Conservation (phyloP, 2,797 vertebrate genomes). For the Staurois parvus region DNA sequence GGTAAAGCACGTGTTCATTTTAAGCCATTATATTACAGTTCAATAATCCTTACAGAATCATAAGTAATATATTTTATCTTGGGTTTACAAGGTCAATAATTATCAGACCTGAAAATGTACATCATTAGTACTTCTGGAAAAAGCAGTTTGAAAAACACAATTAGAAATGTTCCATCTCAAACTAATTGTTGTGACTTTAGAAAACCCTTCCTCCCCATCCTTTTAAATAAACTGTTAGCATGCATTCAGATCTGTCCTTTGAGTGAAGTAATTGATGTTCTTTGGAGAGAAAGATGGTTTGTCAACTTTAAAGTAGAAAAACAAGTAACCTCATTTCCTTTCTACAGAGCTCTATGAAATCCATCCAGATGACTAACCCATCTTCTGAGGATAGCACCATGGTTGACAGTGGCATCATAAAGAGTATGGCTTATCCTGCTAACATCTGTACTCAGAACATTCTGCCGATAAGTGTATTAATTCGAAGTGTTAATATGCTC, state of each 20-base stretch:
- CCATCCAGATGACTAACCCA: slow-evolving; percentile 17
- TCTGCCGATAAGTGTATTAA: slow-evolving; percentile 26
- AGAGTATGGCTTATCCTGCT: slow-evolving; percentile 27
- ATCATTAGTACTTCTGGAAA: no score
- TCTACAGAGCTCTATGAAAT: not conserved
- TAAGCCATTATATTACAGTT: no score
- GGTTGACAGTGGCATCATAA: slow-evolving; percentile 14
- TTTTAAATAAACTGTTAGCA: not conserved
- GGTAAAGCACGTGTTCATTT: no score
- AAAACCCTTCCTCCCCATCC: not conserved
- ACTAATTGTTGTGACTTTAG: not conserved
- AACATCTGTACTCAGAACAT: slow-evolving; percentile 21
- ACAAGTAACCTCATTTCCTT: slow-evolving; percentile 3
- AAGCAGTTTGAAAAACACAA: not conserved
- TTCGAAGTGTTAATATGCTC: slow-evolving; percentile 40
- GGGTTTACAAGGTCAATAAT: no score
- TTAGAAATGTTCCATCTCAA: not conserved
- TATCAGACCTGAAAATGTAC: not conserved
- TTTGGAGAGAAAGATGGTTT: slow-evolving; percentile 10
- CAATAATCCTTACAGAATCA: no score
- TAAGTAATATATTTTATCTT: no score
- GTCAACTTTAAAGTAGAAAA: slow-evolving; percentile 5
- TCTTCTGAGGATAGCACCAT: slow-evolving; percentile 13
- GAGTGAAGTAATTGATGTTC: not conserved
- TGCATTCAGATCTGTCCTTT: not conserved